Evolutionary conservation across 2,113 vertebrate species (phyloP), one percentile per base, ranked within the genome.

Genomic region (Nyctibius bracteatus): DNA sequence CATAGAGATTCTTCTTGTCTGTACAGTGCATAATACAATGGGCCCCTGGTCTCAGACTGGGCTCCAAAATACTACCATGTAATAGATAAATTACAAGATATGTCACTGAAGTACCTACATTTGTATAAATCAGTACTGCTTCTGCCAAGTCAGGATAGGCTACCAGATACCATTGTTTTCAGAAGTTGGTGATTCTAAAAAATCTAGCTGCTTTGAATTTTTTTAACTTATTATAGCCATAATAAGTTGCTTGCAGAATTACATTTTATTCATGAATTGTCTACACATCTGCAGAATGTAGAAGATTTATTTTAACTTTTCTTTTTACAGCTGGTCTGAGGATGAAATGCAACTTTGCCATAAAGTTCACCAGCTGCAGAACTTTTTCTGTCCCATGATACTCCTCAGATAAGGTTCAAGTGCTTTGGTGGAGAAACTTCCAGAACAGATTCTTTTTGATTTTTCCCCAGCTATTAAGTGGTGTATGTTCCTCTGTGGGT

Each of bases 291-390:
- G 92, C 70, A 88, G 66, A 86, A 88, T 10, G 37, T 28, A 57
- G n/a, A 51, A 80, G 71, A 92, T 86, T 65, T 86, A 87, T 75
- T 94, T 80, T 58, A 86, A 80, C 62, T 84, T 93, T 54, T 63
- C 51, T 90, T 89, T 92, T 87, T 93, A 91, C 83, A 93, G 54
- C 74, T 86, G 70, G 61, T 87, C 71, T 87, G 90, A 88, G 59
- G 81, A 47, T 62, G 67, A 95, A 77, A 78, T 51, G 55, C 44
- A 90, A 63, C 46, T 91, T 89, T 88, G 54, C 81, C 61, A 39
- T 88, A 66, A 94, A 81, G 92, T 90, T 90, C 67, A 68, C 75
- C 46, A 82, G 78, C 35, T 95, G 57, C 78, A 96, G 66, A 74
- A 74, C 75, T 72, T 68, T 77, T 59, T 94, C 49, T 90, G 37